These are phyloP conservation scores for Atherix ibis DNA, from an alignment of 2,888 invertebrate genomes.

Conservation along the genomic window DNA sequence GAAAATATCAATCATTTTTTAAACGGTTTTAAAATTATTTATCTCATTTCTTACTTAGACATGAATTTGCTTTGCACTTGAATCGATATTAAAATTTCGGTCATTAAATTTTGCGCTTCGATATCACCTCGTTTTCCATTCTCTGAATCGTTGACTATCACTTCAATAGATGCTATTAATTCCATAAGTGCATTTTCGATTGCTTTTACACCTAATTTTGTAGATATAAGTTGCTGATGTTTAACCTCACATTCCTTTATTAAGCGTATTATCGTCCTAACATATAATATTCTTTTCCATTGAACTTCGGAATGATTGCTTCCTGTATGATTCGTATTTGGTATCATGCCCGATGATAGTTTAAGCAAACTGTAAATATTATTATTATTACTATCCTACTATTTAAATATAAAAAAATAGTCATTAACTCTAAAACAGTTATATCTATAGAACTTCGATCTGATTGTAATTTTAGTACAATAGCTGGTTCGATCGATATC, in stretches of 20 bases:
- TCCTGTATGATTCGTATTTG: background rate
- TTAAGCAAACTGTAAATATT: too few species aligned
- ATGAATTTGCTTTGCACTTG: constrained; percentile 27
- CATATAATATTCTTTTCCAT: constrained; percentile 28
- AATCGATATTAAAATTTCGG: constrained; percentile 26
- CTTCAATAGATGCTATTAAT: constrained; percentile 21
- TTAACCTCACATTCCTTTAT: constrained; percentile 25
- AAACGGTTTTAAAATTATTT: background rate
- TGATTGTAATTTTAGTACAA: constrained; percentile 39
- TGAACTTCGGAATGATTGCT: constrained; percentile 17
- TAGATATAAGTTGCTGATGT: constrained; percentile 23
- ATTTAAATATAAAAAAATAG: background rate
- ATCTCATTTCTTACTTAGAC: constrained; percentile 20
- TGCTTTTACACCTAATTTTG: constrained; percentile 23
- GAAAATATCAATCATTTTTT: background rate
- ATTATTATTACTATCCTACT: background rate
- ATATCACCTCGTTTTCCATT: constrained; percentile 16
- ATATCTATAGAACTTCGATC: constrained; percentile 39
- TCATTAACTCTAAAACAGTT: constrained; percentile 40
- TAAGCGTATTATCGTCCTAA: constrained; percentile 24
- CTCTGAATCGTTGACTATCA: constrained; percentile 17
- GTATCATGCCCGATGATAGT: too few species aligned
- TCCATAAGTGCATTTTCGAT: constrained; percentile 21
- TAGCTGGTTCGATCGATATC: constrained; percentile 52
- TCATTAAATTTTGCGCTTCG: constrained; percentile 24